Evolutionary conservation across 2,113 vertebrate genomes (phyloP), one percentile per base, ranked within the genome.

Genomic region (Solea solea): DNA sequence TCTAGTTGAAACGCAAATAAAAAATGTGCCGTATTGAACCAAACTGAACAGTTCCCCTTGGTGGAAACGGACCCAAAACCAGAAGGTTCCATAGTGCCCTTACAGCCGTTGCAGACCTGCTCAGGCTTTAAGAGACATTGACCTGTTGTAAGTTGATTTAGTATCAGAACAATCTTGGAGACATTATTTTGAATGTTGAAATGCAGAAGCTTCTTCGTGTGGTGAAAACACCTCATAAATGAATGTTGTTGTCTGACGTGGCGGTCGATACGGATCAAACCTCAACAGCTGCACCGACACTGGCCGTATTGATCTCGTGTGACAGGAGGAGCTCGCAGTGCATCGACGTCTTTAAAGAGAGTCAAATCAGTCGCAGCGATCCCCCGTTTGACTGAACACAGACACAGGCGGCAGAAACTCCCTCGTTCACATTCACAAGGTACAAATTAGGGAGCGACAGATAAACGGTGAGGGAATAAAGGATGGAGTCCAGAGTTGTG

Each of bases 231-330:
- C 69, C 63, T 73, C 60, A 49, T 51, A 71, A 77, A 68, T 15
- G 42, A 86, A 76, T 34, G 64, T 48, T 15, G 34, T 49, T 55
- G 75, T 83, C 69, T 74, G 71, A 90, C 78, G 69, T 69, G 59
- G 41, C 69, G 52, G 61, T 87, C 86, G 34, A 87, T 85, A 73
- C 27, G 41, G 80, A 81, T 83, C 80, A 86, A 80, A 83, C 79
- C 74, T 52, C 76, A 84, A 83, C 84, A 86, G 78, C 85, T 76
- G 84, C 85, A 84, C 63, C 42, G 75, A 77, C 84, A 82, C 84
- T 67, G 66, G 76, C 62, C 41, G 12, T 74, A 92, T 90, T 67
- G 83, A 92, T 90, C 72, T 52, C 46, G 12, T 11, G 57, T 76
- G 73, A 85, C 85, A 48, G 63, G 63, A 76, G 62, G 69, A 49